Percentiles rank a stretch among this genome's conserved stretches.
Evolutionary conservation across 1,140 invertebrate genomes (phyloP).

Genomic region (Neoseiulus cucumeris): DNA sequence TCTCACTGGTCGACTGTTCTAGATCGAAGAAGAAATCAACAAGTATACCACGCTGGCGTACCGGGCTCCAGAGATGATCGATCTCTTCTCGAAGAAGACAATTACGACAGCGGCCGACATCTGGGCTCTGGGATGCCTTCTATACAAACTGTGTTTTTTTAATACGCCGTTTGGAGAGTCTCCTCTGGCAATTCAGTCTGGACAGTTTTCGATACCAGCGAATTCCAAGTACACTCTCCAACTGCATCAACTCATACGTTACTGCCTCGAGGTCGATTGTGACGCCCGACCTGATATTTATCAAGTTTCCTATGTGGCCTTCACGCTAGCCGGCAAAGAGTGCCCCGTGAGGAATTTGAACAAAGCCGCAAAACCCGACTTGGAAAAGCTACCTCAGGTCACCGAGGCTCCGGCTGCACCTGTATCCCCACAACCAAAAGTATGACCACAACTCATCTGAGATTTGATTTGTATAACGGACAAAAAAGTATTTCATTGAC

Average conservation of each 20-base stretch:
- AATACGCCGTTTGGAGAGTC: slow-evolving; percentile 80
- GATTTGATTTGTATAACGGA: no score
- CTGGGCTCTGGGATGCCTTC: slow-evolving; percentile 72
- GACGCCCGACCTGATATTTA: slow-evolving; percentile 67
- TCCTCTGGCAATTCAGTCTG: slow-evolving; percentile 74
- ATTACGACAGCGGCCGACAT: slow-evolving; percentile 84
- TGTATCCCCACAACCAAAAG: background rate
- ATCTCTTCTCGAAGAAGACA: slow-evolving; percentile 63
- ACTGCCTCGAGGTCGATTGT: slow-evolving; percentile 61
- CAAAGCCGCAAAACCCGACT: background rate
- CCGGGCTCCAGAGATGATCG: slow-evolving; percentile 84
- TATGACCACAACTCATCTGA: background rate
- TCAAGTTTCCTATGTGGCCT: slow-evolving; percentile 31
- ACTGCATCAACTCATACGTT: slow-evolving; percentile 36
- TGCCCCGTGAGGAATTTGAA: background rate
- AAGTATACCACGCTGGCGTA: slow-evolving; percentile 79
- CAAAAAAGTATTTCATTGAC: no score
- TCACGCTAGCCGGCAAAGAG: background rate
- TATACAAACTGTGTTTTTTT: slow-evolving; percentile 83
- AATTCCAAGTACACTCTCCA: slow-evolving; percentile 45
- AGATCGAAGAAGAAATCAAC: slow-evolving; percentile 13
- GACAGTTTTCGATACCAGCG: slow-evolving; percentile 67
- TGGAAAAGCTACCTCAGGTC: slow-evolving; percentile 1
- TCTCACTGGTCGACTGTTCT: background rate
- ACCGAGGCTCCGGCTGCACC: background rate